Base-by-base conservation (phyloP, 2,888 invertebrate genomes). In the Biston stratarius region DNA sequence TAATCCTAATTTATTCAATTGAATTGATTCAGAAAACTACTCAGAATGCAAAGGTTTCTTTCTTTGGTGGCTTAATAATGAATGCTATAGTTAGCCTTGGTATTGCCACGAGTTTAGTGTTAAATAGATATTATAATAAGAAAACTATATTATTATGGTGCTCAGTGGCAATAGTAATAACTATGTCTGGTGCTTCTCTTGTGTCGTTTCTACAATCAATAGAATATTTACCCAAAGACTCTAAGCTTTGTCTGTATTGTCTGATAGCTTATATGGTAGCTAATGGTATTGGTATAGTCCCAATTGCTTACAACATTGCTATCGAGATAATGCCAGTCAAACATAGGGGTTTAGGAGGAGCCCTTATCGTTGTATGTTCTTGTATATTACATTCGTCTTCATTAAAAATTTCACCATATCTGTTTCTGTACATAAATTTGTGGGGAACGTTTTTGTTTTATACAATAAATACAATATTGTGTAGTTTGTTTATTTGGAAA, bases 311-410 rank as follows among this genome's bases (percentile, higher is more conserved):
- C 15, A 38, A 36, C 10, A 53, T 53, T 14, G 36, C 52, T 15
- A 38, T 38, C 9, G 60, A 60, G 15, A 42, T 65, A 44, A 61
- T 65, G 61, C 69, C 69, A 15, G 63, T 70, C 3, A 70, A 66
- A 42, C 63, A 70, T 24, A 66, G 65, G 33, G 62, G 69, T 12
- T 14, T 70, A 40, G 66, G 69, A 40, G 66, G 69, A 9, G 60
- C 63, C 5, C 5, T 66, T 11, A 63, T 61, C 12, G 51, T 66
- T 3, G 48, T 60, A 40, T 42, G 34, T 11, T 14, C 34, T 24
- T 55, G 55, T 38, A 10, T 40, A n/a, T 15, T 65, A n/a, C 47
- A 56, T 15, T 24, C 65, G 5, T 49, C 55, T 10, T 15, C 57
- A 0, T 15, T 56, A 24, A 64, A 64, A 52, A 14, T 64, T 44